Percentiles rank a stretch among this genome's conserved stretches.
Evolutionary conservation across 2,113 vertebrate genomes (phyloP).

Genomic region (Tragelaphus strepsiceros): DNA sequence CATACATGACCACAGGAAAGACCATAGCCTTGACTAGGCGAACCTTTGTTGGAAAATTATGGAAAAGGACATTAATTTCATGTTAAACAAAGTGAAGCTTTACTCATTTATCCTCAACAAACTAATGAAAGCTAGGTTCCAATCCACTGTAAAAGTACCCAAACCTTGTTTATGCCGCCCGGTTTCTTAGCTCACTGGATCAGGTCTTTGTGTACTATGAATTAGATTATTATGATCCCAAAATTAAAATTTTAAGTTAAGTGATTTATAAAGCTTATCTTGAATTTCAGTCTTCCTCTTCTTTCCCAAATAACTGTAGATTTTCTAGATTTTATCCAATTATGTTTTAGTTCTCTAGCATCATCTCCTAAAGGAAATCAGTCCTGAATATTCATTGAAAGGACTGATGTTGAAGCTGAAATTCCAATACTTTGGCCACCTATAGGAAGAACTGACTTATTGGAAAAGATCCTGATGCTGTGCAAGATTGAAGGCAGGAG

Average conservation of each 20-base stretch:
- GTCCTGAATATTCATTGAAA: neutral
- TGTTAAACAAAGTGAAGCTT: neutral
- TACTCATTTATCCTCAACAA: neutral
- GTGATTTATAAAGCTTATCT: neutral
- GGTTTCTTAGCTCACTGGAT: neutral
- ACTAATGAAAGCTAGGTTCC: neutral
- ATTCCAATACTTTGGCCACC: neutral
- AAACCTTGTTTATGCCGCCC: neutral
- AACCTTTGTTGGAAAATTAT: neutral
- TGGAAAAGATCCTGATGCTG: neutral
- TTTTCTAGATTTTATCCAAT: neutral
- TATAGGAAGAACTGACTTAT: neutral
- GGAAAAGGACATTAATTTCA: neutral
- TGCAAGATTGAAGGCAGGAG: neutral
- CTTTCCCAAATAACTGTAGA: neutral
- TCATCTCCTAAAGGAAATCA: neutral
- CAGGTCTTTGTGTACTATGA: neutral
- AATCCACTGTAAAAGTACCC: neutral
- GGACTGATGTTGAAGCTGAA: neutral
- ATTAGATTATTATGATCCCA: neutral
- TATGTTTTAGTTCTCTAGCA: neutral
- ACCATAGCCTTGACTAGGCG: no score
- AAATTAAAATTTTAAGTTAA: neutral
- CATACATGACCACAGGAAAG: no score
- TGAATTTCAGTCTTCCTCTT: neutral